These are phyloP conservation scores for Therioaphis trifolii DNA, from an alignment of 2,888 invertebrate genomes.

Conservation along the genomic window DNA sequence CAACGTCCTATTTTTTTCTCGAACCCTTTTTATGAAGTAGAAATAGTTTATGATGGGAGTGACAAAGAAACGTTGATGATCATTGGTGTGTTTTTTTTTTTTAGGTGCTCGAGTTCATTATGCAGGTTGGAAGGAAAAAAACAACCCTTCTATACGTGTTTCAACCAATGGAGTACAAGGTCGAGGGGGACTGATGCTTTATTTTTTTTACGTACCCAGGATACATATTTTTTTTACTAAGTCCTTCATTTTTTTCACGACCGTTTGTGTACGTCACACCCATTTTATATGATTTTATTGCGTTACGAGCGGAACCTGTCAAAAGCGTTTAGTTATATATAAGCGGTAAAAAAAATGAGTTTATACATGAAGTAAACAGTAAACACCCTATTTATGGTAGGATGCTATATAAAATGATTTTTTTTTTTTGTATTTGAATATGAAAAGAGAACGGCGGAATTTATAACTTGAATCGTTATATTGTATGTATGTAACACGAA, in stretches of 20 bases:
- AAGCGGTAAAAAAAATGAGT: conserved; percentile 22
- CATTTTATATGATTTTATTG: conserved; percentile 53
- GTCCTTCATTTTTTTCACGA: conserved; percentile 56
- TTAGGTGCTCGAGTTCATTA: conserved; percentile 44
- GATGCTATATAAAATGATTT: background rate
- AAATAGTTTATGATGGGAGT: conserved; percentile 50
- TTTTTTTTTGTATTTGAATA: conserved; percentile 29
- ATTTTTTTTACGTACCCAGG: conserved; percentile 33
- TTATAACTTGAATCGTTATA: conserved; percentile 26
- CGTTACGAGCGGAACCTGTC: conserved; percentile 43
- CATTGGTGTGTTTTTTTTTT: conserved; percentile 53
- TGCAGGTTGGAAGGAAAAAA: conserved; percentile 34
- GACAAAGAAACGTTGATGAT: conserved; percentile 35
- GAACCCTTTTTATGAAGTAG: conserved; percentile 29
- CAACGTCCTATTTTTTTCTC: background rate
- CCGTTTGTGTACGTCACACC: conserved; percentile 34
- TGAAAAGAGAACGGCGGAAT: conserved; percentile 21
- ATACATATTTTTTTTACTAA: conserved; percentile 50
- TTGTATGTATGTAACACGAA: background rate
- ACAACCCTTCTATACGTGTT: conserved; percentile 58
- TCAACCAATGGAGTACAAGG: conserved; percentile 54
- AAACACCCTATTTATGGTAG: conserved; percentile 26
- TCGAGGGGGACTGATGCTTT: conserved; percentile 53
- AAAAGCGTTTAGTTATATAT: conserved; percentile 45
- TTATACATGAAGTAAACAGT: conserved; percentile 39